Conservation (phyloP, 1,140 invertebrate genomes). For the Drosophila mauritiana region DNA sequence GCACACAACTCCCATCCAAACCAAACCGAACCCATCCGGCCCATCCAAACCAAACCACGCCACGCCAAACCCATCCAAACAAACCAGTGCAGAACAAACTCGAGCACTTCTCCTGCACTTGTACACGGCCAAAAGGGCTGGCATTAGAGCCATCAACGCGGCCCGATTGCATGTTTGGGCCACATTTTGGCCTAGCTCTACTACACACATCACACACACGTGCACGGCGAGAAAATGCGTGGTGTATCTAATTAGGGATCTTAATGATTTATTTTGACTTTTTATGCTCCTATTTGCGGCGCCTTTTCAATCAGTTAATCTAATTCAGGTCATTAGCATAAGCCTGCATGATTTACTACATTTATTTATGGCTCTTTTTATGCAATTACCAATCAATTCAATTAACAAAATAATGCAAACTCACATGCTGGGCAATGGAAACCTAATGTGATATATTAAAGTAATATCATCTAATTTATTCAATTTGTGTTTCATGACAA, state of each 20-base stretch:
- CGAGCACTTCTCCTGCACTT: constrained; percentile 50
- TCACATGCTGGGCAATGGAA: neutral
- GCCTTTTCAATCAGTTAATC: neutral
- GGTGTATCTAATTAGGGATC: neutral
- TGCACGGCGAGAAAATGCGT: constrained; percentile 15
- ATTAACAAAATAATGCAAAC: neutral
- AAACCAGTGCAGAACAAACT: constrained; percentile 34
- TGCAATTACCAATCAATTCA: neutral
- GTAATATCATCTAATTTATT: neutral
- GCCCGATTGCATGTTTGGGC: constrained; percentile 44
- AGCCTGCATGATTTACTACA: neutral
- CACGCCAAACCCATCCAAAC: constrained; percentile 5
- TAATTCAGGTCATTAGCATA: too few relatives aligned
- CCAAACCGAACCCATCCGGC: neutral
- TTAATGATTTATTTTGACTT: neutral
- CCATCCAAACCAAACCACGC: too few relatives aligned
- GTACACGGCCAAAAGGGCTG: constrained; percentile 31
- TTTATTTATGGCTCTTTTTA: constrained; percentile 6
- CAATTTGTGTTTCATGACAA: neutral
- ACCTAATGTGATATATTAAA: neutral
- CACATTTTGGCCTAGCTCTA: constrained; percentile 41
- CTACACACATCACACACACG: neutral
- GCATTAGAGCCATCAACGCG: constrained; percentile 49
- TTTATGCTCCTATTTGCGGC: neutral
- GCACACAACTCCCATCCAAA: constrained; percentile 17